Percentiles rank a stretch among this genome's conserved stretches.
Conservation (phyloP, 2,113 vertebrate species). For the Ranitomeya imitator region DNA sequence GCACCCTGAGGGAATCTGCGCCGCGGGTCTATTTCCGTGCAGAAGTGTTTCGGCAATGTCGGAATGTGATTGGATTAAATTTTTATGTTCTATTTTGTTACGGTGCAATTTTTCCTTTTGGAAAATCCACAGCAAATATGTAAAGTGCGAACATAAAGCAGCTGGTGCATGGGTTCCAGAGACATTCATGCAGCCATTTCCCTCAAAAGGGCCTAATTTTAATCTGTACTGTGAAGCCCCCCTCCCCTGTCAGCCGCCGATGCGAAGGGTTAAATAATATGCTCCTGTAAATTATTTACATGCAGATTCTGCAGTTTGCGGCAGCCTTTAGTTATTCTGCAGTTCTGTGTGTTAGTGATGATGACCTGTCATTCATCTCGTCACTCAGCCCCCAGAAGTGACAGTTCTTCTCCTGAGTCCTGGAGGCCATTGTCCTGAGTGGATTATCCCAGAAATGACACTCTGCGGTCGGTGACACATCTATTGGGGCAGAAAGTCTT, state of each 20-base stretch:
- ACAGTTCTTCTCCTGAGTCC: not conserved
- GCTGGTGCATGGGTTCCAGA: too few relatives aligned
- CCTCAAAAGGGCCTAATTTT: not conserved
- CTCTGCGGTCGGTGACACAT: not conserved
- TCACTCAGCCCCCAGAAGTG: not conserved
- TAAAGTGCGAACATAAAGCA: too few relatives aligned
- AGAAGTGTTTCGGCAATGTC: too few relatives aligned
- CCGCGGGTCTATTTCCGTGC: too few relatives aligned
- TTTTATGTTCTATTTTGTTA: too few relatives aligned
- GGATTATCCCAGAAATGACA: not conserved
- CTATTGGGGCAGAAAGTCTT: not conserved
- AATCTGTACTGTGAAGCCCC: not conserved
- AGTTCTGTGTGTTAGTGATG: not conserved
- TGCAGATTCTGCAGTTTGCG: not conserved
- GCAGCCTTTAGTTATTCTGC: not conserved
- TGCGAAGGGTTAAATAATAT: not conserved
- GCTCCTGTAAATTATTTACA: conserved; percentile 6
- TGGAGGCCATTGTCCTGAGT: not conserved
- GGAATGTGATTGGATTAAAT: too few relatives aligned
- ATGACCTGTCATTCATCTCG: not conserved
- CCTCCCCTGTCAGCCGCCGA: not conserved
- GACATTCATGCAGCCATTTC: too few relatives aligned
- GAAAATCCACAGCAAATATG: too few relatives aligned
- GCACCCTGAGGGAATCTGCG: too few relatives aligned
- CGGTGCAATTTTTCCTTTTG: too few relatives aligned